phyloP scores from a whole-genome alignment of 2,113 vertebrate species.

The Microcebus jonahi region DNA sequence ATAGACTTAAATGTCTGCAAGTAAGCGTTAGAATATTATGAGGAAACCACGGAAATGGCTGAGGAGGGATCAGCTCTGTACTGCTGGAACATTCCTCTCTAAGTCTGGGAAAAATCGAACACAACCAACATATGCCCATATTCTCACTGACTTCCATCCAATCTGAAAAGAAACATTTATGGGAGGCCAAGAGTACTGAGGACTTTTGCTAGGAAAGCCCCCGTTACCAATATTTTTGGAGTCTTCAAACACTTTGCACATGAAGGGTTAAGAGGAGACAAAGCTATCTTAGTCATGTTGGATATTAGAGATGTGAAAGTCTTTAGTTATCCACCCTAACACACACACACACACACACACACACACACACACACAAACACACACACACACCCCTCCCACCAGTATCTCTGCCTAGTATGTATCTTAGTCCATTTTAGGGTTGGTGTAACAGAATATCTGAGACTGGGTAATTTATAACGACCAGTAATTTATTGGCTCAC shows the following conservation, averaged over 20 bases:
- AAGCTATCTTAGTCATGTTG: neutral
- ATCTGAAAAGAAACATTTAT: neutral
- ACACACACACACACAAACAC: no score
- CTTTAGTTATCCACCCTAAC: neutral
- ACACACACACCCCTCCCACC: no score
- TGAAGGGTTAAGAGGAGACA: neutral
- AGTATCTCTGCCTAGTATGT: neutral
- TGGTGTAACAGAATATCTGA: neutral
- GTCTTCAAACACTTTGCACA: no score
- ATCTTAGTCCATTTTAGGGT: neutral
- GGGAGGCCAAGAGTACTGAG: neutral
- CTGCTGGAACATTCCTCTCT: neutral
- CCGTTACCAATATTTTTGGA: neutral
- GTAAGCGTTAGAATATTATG: neutral
- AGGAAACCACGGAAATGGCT: neutral
- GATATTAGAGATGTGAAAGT: neutral
- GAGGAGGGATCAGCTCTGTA: neutral
- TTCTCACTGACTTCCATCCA: neutral
- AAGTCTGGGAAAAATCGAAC: neutral
- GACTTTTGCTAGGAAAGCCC: neutral
- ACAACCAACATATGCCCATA: neutral
- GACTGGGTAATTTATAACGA: neutral
- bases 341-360: no score
- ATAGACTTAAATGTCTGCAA: neutral
- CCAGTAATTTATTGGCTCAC: neutral